A percentile compares a stretch with the other conserved stretches of the same genome.
These are phyloP conservation scores for Polypedilum pembai DNA, from an alignment of 1,140 invertebrate genomes.

Conservation along the genomic window DNA sequence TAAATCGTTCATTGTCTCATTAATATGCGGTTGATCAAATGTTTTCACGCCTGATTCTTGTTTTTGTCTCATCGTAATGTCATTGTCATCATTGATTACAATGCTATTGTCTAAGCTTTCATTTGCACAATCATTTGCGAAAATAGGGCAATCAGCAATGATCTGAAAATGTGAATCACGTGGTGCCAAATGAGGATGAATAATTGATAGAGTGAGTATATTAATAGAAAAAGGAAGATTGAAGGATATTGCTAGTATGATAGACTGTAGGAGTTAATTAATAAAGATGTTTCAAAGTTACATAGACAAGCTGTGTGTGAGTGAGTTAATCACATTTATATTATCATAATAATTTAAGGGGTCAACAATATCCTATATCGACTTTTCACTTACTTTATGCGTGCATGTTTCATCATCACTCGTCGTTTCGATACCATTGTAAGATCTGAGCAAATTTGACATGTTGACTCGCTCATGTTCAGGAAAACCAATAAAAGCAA, in stretches of 20 bases:
- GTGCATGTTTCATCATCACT: constrained; percentile 74
- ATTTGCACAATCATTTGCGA: neutral
- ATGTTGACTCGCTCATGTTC: constrained; percentile 84
- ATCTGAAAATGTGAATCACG: neutral
- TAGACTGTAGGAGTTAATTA: neutral
- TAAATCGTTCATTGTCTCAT: neutral
- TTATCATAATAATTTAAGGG: neutral
- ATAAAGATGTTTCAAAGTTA: neutral
- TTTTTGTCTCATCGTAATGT: no score
- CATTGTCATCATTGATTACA: neutral
- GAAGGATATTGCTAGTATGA: neutral
- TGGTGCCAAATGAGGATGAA: neutral
- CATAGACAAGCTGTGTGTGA: neutral
- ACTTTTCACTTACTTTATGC: constrained; percentile 69
- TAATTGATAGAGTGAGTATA: neutral
- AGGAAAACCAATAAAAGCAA: constrained; percentile 84
- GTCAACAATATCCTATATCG: neutral
- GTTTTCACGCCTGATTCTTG: neutral
- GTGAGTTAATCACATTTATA: neutral
- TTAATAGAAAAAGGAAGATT: neutral
- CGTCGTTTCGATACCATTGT: constrained; percentile 69
- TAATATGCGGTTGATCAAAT: neutral
- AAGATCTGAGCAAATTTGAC: constrained; percentile 75
- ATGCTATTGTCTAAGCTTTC: constrained; percentile 1
- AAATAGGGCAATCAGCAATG: neutral